Evolutionary conservation across 2,797 vertebrate genomes (phyloP).

Genomic region (Enteromius paludinosus): DNA sequence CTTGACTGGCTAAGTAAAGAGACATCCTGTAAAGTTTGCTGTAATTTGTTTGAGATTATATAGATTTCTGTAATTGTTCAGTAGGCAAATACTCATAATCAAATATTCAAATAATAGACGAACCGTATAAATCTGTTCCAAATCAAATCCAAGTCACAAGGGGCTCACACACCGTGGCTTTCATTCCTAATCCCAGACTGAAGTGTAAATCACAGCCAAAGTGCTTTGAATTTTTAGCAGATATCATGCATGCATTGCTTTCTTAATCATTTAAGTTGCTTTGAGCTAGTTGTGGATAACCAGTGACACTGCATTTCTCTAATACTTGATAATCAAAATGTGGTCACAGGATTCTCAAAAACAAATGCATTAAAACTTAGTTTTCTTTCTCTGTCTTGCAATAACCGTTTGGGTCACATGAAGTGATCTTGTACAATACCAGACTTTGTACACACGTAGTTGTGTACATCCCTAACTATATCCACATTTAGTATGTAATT

Average conservation of each 20-base stretch:
- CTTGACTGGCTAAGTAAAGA: background rate
- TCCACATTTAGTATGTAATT: background rate
- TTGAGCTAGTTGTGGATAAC: background rate
- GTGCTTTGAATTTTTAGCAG: background rate
- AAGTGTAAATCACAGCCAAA: background rate
- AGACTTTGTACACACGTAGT: background rate
- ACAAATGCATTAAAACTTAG: background rate
- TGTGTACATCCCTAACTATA: background rate
- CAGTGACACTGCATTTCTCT: background rate
- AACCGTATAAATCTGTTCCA: slow-evolving; percentile 17
- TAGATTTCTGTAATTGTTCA: background rate
- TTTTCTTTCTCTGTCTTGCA: background rate
- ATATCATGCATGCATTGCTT: slow-evolving; percentile 15
- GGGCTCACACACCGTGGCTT: slow-evolving; percentile 2
- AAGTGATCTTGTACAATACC: background rate
- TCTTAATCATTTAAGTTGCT: background rate
- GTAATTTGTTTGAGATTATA: background rate
- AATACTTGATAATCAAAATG: background rate
- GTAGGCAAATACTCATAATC: slow-evolving; percentile 30
- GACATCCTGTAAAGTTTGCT: background rate
- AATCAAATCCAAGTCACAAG: slow-evolving; percentile 54
- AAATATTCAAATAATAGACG: slow-evolving; percentile 42
- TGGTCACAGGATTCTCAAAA: background rate
- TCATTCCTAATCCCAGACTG: slow-evolving; percentile 35
- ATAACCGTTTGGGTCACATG: background rate